Base-by-base conservation (phyloP, 2,888 invertebrate species). In the Lamellibrachia satsuma region DNA sequence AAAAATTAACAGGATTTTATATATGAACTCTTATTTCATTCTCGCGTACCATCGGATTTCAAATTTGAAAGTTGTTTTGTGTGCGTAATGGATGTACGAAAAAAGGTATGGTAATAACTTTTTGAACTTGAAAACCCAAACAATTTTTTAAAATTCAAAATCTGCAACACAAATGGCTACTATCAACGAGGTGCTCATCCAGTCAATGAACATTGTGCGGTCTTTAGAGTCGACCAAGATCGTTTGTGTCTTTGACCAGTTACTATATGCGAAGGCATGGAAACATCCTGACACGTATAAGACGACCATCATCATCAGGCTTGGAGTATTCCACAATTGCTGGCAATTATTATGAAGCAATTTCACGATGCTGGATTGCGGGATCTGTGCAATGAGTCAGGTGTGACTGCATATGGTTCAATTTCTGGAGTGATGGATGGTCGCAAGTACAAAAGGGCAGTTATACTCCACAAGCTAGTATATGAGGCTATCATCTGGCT, bases 191-290 rank as follows among this genome's bases (percentile, higher is more conserved):
- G 39, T 39, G 39, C 39, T 39, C 39, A 39, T 39, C 39, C 39
- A 39, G 39, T 39, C 39, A 39, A 39, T 39, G 39, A 39, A 39
- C 39, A 39, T 39, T 39, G 39, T 39, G 39, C 39, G 39, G 39
- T 39, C 39, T 39, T 39, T 39, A 39, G 39, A 39, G 39, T 39
- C 39, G 55, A 55, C 55, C 55, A 92, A 91, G 15, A 93, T 93
- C 9, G 92, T 91, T 22, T 57, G 75, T 92, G 92, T 93, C 22
- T 91, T 94, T 27, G 93, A 94, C 92, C 94, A 95, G 93, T 94
- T 94, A 75, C 92, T 94, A 52, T 94, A 93, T 94, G 93, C 94
- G n/a, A 95, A 94, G 92, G 94, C 94, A 0, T 94, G 93, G 94
- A 94, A 94, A 90, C 92, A 94, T 91, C 90, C 93, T n/a, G 52